A percentile compares a stretch with the other conserved stretches of the same genome.
Evolutionary conservation across 2,797 vertebrate genomes (phyloP).

Genomic region (Halcyon badia): DNA sequence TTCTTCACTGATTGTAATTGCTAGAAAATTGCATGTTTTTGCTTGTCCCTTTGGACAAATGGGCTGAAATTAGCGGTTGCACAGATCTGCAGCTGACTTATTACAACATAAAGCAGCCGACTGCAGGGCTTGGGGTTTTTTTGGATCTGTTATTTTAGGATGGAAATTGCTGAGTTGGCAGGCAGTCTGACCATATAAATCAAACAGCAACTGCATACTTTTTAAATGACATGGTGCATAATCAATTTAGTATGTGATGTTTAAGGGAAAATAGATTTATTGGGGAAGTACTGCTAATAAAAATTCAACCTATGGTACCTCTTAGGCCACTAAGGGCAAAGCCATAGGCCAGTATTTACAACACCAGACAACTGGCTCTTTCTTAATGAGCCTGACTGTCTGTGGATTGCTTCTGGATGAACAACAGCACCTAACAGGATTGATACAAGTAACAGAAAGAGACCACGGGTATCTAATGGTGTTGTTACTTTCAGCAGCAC

Average conservation of each 20-base stretch:
- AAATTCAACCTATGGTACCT: slow-evolving; percentile 10
- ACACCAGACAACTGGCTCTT: slow-evolving; percentile 11
- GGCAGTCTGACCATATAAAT: slow-evolving; percentile 64
- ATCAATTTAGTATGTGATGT: slow-evolving; percentile 72
- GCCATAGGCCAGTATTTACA: background rate
- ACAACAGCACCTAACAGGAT: background rate
- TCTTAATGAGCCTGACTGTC: slow-evolving; percentile 34
- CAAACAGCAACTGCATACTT: slow-evolving; percentile 68
- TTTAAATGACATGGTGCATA: slow-evolving; percentile 68
- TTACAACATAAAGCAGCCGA: slow-evolving; percentile 45
- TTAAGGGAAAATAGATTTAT: slow-evolving; percentile 62
- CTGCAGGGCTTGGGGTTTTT: background rate
- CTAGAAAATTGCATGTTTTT: slow-evolving; percentile 72
- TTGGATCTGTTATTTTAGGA: slow-evolving; percentile 68
- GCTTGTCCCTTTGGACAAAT: slow-evolving; percentile 67
- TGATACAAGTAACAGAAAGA: slow-evolving; percentile 20
- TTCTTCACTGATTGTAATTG: slow-evolving; percentile 70
- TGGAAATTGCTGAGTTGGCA: slow-evolving; percentile 72
- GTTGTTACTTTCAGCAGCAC: background rate
- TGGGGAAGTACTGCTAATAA: slow-evolving; percentile 46
- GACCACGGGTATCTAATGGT: background rate
- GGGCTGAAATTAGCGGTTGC: slow-evolving; percentile 69
- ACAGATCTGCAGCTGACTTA: slow-evolving; percentile 72
- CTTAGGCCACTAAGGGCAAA: slow-evolving; percentile 56
- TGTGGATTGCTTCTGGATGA: slow-evolving; percentile 47